phyloP scores from a whole-genome alignment of 1,140 invertebrate genomes.

The Solenopsis invicta region DNA sequence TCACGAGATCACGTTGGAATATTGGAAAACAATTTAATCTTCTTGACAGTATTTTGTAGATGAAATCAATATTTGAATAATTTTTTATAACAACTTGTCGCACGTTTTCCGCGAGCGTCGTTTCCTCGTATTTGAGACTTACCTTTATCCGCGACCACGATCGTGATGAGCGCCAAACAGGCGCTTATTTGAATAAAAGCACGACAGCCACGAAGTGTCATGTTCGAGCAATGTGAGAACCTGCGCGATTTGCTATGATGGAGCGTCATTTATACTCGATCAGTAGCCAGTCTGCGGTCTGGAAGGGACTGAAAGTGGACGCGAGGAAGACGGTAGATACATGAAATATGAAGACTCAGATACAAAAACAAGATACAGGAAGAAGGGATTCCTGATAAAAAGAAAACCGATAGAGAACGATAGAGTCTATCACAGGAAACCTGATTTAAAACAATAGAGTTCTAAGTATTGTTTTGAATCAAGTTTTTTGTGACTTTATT shows the following conservation, averaged over 20 bases:
- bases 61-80: neutral
- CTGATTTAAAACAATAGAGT: too few species aligned
- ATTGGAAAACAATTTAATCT: neutral
- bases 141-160: constrained; percentile 38
- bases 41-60: neutral
- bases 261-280: too few species aligned
- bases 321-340: neutral
- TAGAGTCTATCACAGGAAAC: too few species aligned
- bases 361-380: too few species aligned
- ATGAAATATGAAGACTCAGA: constrained; percentile 2
- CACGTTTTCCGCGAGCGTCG: neutral
- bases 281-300: neutral
- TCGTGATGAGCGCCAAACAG: neutral
- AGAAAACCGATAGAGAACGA: too few species aligned
- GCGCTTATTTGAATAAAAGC: neutral
- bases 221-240: neutral
- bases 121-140: neutral
- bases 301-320: constrained; percentile 10
- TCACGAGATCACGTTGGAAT: neutral
- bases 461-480: too few species aligned
- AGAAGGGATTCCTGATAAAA: too few species aligned
- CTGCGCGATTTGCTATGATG: too few species aligned
- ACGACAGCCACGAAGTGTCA: constrained; percentile 26
- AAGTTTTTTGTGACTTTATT: too few species aligned
- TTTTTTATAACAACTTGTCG: neutral